Evolutionary conservation across 2,113 vertebrate species (phyloP).

Genomic region (Ophthalmolycus amberensis): DNA sequence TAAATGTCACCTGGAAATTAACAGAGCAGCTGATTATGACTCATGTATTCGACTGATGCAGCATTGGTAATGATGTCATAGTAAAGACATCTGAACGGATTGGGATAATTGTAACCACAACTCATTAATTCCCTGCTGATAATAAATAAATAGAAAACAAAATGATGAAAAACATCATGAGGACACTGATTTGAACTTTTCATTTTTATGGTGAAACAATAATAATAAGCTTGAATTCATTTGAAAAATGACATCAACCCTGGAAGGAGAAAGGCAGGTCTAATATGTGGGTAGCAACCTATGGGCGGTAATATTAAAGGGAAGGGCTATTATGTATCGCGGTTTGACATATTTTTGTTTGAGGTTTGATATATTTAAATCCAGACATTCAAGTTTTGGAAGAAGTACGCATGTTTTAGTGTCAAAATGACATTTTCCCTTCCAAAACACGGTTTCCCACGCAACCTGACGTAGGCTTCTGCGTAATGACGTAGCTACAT

Average conservation of each 20-base stretch:
- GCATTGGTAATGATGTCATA: neutral
- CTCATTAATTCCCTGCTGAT: neutral
- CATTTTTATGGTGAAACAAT: neutral
- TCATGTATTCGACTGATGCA: neutral
- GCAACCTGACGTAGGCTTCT: too few relatives aligned
- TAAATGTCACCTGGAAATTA: conserved; percentile 89
- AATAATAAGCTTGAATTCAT: too few relatives aligned
- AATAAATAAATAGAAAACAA: neutral
- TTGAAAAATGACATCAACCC: neutral
- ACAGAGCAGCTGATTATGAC: neutral
- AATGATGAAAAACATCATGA: neutral
- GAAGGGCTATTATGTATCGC: neutral
- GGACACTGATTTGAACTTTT: neutral
- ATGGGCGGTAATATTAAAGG: neutral
- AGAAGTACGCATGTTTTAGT: too few relatives aligned
- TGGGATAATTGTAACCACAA: neutral
- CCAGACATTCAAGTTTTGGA: too few relatives aligned
- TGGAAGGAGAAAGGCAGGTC: neutral
- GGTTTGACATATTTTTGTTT: too few relatives aligned
- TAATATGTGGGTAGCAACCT: neutral
- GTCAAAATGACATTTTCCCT: too few relatives aligned
- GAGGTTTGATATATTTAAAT: too few relatives aligned
- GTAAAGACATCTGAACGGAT: neutral
- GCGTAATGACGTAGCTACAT: too few relatives aligned
- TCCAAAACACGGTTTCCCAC: too few relatives aligned